Base-by-base conservation (phyloP, 2,888 invertebrate genomes). In the Himalopsyche japonica region DNA sequence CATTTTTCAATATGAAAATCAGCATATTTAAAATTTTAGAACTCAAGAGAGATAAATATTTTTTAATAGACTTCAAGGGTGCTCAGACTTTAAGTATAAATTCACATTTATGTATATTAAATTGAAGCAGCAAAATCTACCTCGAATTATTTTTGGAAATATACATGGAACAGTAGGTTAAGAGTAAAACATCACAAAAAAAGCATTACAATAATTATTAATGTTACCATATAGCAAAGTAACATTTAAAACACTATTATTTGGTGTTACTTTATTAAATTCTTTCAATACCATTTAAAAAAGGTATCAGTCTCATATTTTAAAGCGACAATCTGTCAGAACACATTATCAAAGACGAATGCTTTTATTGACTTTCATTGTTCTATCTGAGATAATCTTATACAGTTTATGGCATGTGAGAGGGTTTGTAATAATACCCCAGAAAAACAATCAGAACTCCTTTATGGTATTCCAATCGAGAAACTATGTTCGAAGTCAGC, bases 311-410 rank as follows among this genome's bases (percentile, higher is more conserved):
- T 70, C 70, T 70, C 70, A 70, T 70, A 70, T 70, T 70, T 70
- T 70, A 70, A 70, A 70, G 70, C 70, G 70, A 70, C 70, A 70
- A 70, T 70, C 70, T 70, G 70, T 70, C 70, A 30, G 43, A 70
- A 70, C 70, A 70, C 70, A 70, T 70, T 70, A 70, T 70, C 70
- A 70, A 70, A 70, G 70, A 70, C 70, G 70, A 70, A 70, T 70
- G 70, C 70, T 70, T 70, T 70, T 70, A 70, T 70, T 70, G 70
- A 70, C 70, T 70, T 27, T 70, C 70, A 24, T 27, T 57, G 57
- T n/a, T 70, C 24, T 70, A 70, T 27, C 70, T 15, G 27, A 70
- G 70, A 70, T 70, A 70, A 70, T 70, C 70, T 30, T 27, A 70
- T 70, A 70, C 27, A 70, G 30, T 27, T 24, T 70, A 70, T 70